Evolutionary conservation across 1,140 invertebrate genomes (phyloP).

Genomic region (Achroia grisella): DNA sequence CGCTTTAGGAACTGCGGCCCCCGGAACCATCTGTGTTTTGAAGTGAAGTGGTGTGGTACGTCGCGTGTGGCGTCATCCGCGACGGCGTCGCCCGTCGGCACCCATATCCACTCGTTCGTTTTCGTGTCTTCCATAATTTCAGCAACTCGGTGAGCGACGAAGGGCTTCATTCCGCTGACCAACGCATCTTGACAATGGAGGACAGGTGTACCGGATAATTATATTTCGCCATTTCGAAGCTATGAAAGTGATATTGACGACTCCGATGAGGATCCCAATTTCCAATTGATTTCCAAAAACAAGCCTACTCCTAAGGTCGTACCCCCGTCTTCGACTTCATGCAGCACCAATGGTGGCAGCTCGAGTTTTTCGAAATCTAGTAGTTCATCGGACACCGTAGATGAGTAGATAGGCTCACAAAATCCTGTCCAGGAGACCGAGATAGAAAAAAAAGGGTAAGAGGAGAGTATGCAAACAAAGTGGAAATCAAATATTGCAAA

Average conservation of each 20-base stretch:
- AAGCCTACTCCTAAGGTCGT: slow-evolving; percentile 6
- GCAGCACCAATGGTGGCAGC: neutral
- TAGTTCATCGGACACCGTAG: too few relatives aligned
- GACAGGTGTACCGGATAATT: neutral
- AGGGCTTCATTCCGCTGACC: too few relatives aligned
- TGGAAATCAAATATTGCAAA: slow-evolving; percentile 19
- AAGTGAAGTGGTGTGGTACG: too few relatives aligned
- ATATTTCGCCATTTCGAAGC: neutral
- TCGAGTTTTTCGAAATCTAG: neutral
- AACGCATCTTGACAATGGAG: neutral
- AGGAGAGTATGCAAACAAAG: slow-evolving; percentile 7
- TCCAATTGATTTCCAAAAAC: neutral
- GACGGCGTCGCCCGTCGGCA: too few relatives aligned
- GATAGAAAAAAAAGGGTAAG: slow-evolving; percentile 1
- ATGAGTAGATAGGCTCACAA: neutral
- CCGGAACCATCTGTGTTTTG: too few relatives aligned
- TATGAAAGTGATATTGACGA: slow-evolving; percentile 9
- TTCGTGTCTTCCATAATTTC: too few relatives aligned
- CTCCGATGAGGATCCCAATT: slow-evolving; percentile 9
- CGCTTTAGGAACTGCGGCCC: too few relatives aligned
- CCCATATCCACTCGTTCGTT: too few relatives aligned
- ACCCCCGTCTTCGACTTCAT: slow-evolving; percentile 1
- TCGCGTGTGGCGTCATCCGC: too few relatives aligned
- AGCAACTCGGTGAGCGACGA: too few relatives aligned
- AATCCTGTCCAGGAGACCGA: neutral